These are phyloP conservation scores for Brachionus paranguensis DNA, from an alignment of 1,140 invertebrate species.

Conservation along the genomic window DNA sequence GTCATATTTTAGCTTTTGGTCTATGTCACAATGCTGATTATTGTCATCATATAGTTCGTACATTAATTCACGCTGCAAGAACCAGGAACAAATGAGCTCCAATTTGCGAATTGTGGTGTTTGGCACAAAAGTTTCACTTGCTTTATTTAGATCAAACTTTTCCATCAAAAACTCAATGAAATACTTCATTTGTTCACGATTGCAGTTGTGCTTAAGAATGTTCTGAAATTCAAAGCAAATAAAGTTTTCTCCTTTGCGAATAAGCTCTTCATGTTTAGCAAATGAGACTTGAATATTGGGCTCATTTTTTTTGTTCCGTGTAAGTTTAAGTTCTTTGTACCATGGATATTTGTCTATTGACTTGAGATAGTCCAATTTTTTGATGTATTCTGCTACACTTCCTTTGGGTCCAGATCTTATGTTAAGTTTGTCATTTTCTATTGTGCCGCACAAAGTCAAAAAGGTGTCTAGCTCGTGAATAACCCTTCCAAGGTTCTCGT, in stretches of 20 bases:
- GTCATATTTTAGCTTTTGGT: conserved; percentile 25
- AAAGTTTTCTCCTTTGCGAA: not conserved
- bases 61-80: not conserved
- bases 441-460: not conserved
- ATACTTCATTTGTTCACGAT: conserved; percentile 10
- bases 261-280: not conserved
- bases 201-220: not conserved
- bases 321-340: not conserved
- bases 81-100: conserved; percentile 18
- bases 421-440: not conserved
- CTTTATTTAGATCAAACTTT: not conserved
- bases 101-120: not conserved
- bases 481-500: not conserved
- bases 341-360: conserved; percentile 5
- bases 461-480: not conserved
- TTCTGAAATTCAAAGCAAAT: conserved; percentile 19
- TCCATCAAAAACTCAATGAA: not conserved
- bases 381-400: not conserved
- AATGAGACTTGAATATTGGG: not conserved
- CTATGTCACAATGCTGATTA: conserved; percentile 34
- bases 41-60: conserved; percentile 28
- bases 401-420: not conserved
- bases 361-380: not conserved
- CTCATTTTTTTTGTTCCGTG: not conserved
- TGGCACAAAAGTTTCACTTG: not conserved